Evolutionary conservation across 2,797 vertebrate species (phyloP).

Genomic region (Mormyrops boulengeri): DNA sequence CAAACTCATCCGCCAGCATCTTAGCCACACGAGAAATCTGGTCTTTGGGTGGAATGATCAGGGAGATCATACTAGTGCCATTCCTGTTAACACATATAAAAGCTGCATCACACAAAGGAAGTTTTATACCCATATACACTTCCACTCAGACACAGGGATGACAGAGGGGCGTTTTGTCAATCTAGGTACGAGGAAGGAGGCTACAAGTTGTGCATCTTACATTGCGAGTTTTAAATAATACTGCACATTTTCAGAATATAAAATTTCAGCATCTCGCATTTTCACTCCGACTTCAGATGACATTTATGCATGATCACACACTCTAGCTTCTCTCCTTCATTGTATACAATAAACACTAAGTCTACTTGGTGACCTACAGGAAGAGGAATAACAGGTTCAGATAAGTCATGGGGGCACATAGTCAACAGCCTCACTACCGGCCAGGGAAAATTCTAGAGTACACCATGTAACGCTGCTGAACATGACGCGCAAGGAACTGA

Average conservation of each 20-base stretch:
- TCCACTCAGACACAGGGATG: not conserved
- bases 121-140: not conserved
- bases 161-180: not conserved
- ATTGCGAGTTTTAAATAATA: not conserved
- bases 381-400: not conserved
- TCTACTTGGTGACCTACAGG: not conserved
- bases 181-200: not conserved
- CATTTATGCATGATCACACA: not conserved
- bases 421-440: not conserved
- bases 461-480: not conserved
- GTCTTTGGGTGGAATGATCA: constrained; percentile 99
- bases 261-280: not conserved
- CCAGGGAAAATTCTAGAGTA: not conserved
- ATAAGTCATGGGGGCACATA: not conserved
- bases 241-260: too few relatives aligned
- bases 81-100: constrained; percentile 63
- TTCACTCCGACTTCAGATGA: not conserved
- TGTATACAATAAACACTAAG: not conserved
- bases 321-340: not conserved
- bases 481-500: not conserved
- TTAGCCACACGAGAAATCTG: constrained; percentile 99
- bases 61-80: constrained; percentile 99
- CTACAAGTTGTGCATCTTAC: not conserved
- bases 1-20: constrained; percentile 98
- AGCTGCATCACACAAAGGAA: not conserved